Base-by-base conservation (phyloP, 2,113 vertebrate species). In the Mugil cephalus region DNA sequence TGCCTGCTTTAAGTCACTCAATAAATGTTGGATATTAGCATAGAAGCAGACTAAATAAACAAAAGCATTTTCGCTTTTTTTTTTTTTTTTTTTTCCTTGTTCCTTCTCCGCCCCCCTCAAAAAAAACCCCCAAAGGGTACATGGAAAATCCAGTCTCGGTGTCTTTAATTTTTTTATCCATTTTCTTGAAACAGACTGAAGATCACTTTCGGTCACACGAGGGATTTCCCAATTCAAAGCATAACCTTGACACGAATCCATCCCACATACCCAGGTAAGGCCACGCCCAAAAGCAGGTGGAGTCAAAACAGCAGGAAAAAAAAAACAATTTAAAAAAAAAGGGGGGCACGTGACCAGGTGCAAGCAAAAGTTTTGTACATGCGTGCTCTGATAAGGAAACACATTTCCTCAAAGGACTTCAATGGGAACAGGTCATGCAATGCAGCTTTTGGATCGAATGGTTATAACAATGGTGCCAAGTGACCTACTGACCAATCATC, bases 271-370 rank as follows among this genome's bases (percentile, higher is more conserved):
- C 48, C 15, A 30, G 15, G 8, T 15, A 6, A 19, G 21, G 10
- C 10, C 21, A 39, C 52, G 24, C 51, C 21, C 18, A 8, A 15
- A 10, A 65, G 64, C 77, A 84, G 86, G 84, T 71, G 83, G 79
- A 87, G 77, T 70, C 76, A 82, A 64, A 53, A 67, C 71, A 71
- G 43, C 30, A 7, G n/a, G n/a, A n/a, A n/a, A n/a, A n/a, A n/a
- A n/a, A n/a, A n/a, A n/a, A n/a, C n/a, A n/a, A n/a, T n/a, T n/a
- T n/a, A n/a, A n/a, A n/a, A n/a, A n/a, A n/a, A n/a, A n/a, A n/a
- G n/a, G n/a, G n/a, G n/a, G n/a, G 10, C 75, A 85, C 8, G 59
- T 89, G 80, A 92, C 71, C 66, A 63, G 45, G 69, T 62, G 45
- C 48, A 30, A 77, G 7, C 48, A 30, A 77, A 5, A n/a, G 10